phyloP scores from a whole-genome alignment of 1,140 invertebrate species.

The Holotrichia oblita region DNA sequence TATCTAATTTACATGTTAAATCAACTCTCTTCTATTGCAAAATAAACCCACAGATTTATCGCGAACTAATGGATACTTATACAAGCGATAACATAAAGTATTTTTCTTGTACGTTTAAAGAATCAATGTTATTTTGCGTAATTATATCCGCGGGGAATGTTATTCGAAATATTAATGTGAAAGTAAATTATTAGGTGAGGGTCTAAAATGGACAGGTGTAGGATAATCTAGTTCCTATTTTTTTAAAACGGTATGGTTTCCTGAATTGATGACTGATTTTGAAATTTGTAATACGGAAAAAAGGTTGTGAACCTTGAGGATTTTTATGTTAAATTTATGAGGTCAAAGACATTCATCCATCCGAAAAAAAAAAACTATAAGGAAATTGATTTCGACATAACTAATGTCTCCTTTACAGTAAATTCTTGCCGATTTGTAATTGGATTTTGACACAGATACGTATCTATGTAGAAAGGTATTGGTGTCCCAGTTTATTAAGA shows the following conservation, averaged over 20 bases:
- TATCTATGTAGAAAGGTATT: too few species aligned
- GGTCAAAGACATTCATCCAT: too few species aligned
- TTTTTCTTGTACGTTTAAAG: background rate
- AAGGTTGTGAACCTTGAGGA: too few species aligned
- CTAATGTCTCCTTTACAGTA: too few species aligned
- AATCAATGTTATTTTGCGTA: background rate
- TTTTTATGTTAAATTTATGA: too few species aligned
- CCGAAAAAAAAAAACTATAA: background rate
- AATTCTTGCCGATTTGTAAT: too few species aligned
- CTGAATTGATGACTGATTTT: background rate
- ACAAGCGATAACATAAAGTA: background rate
- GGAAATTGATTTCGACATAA: background rate
- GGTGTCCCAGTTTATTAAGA: too few species aligned
- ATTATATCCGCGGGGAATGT: background rate
- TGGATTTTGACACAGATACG: too few species aligned
- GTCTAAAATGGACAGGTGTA: background rate
- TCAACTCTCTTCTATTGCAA: too few species aligned
- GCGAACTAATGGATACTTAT: too few species aligned
- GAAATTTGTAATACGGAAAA: background rate
- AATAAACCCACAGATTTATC: too few species aligned
- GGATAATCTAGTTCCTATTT: background rate
- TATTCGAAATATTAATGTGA: background rate
- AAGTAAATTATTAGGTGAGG: background rate
- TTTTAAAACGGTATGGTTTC: background rate
- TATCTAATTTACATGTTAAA: too few species aligned